These are phyloP conservation scores for Ypsolopha scabrella DNA, from an alignment of 2,888 invertebrate genomes.

Conservation along the genomic window DNA sequence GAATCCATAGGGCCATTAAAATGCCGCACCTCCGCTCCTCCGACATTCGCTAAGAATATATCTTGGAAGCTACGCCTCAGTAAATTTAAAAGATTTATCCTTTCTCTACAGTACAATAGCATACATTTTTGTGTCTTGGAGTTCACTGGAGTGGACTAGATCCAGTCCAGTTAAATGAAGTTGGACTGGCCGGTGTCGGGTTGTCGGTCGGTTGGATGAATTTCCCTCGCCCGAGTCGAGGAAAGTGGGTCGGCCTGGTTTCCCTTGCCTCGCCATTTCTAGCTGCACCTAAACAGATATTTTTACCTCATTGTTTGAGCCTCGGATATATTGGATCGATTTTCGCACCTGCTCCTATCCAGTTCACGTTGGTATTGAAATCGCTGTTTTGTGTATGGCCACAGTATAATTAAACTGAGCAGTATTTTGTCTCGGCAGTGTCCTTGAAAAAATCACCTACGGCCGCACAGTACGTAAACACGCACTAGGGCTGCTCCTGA, in stretches of 20 bases:
- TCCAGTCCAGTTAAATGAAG: background rate
- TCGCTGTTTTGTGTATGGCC: no score
- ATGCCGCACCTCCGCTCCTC: background rate
- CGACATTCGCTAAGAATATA: background rate
- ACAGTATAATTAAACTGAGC: no score
- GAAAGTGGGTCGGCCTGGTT: conserved; percentile 55
- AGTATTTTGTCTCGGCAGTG: no score
- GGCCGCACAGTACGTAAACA: no score
- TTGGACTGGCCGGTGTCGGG: background rate
- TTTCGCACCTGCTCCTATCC: conserved; percentile 20
- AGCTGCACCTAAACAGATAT: background rate
- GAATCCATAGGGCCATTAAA: background rate
- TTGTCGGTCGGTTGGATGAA: conserved; percentile 30
- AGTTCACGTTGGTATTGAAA: conserved; percentile 10
- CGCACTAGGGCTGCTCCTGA: no score
- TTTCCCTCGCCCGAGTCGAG: conserved; percentile 48
- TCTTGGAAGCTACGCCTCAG: background rate
- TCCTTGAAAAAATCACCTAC: no score
- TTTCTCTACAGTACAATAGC: no score
- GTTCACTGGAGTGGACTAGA: no score
- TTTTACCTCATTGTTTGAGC: background rate
- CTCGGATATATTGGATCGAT: background rate
- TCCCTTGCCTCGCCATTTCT: conserved; percentile 18
- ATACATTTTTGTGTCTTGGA: no score
- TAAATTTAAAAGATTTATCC: background rate